Percentiles rank a stretch among this genome's conserved stretches.
Evolutionary conservation across 2,797 vertebrate species (phyloP).

Genomic region (Danio choprae): DNA sequence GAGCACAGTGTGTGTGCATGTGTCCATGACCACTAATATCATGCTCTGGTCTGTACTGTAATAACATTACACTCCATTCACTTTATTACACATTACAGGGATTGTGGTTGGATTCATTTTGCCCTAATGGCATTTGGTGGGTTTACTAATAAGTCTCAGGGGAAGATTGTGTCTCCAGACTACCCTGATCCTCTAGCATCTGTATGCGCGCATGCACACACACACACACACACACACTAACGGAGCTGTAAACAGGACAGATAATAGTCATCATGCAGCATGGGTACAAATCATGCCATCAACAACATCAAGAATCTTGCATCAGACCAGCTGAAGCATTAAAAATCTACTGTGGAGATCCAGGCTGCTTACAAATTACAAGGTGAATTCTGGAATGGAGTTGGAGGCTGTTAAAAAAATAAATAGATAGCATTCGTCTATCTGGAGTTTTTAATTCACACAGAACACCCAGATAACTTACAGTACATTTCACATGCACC

Average conservation of each 20-base stretch:
- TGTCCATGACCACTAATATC: constrained; percentile 65
- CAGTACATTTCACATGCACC: too few relatives aligned
- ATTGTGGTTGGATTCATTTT: constrained; percentile 72
- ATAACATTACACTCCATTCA: constrained; percentile 74
- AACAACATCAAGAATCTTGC: constrained; percentile 13
- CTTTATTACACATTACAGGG: constrained; percentile 73
- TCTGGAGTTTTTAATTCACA: too few relatives aligned
- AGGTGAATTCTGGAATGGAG: neutral
- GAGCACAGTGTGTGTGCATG: constrained; percentile 13
- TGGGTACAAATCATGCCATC: constrained; percentile 6
- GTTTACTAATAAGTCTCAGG: constrained; percentile 73
- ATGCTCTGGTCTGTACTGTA: constrained; percentile 57
- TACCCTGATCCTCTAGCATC: constrained; percentile 46
- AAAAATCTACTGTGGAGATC: neutral
- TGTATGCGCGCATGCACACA: constrained; percentile 39
- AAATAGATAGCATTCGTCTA: too few relatives aligned
- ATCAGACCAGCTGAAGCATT: constrained; percentile 9
- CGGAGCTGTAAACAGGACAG: neutral
- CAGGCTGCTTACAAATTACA: neutral
- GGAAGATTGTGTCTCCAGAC: constrained; percentile 42
- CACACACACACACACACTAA: constrained; percentile 38
- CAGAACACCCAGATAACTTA: too few relatives aligned
- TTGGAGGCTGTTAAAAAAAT: neutral
- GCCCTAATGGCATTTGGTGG: constrained; percentile 76
- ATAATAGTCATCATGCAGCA: neutral